Base-by-base conservation (phyloP, 2,113 vertebrate genomes). In the Erythrolamprus reginae region DNA sequence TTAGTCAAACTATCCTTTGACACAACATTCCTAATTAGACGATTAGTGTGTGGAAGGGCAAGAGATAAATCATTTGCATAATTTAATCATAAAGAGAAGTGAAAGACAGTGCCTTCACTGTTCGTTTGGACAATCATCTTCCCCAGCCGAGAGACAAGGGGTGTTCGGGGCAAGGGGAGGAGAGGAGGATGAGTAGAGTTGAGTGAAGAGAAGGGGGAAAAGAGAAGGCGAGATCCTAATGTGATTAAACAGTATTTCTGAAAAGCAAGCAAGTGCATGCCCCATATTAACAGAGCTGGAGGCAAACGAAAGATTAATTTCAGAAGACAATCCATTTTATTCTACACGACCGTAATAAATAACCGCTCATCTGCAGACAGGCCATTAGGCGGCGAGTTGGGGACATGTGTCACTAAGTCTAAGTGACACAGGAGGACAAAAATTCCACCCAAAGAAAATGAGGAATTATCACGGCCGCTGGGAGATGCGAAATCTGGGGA, bases 321-420 rank as follows among this genome's bases (percentile, higher is more conserved):
- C 97, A 98, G 97, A 98, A 98, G 98, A 98, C 98, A 98, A 98
- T 98, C 98, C 98, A 98, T 98, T 98, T 98, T 98, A 98, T 98
- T 98, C 98, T 97, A 98, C 97, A 97, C 97, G 98, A 97, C 98
- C 97, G 95, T 98, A 98, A 98, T 98, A 98, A 98, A 98, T 98
- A 98, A 98, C 97, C 98, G 97, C 96, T 97, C 96, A 97, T 98
- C 97, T 98, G 97, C 96, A 97, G 97, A 98, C 97, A 97, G 97
- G 97, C 96, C 97, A 97, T 98, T 98, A 97, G 97, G 96, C 97
- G 96, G 97, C 97, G 96, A 96, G 97, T 98, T 96, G 95, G 65
- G 96, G 97, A 97, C 96, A 97, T 93, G 96, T 97, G 97, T 97
- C 97, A 98, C 97, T 97, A 98, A 97, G 97, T 97, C 97, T 97